Evolutionary conservation across 2,888 invertebrate species (phyloP).

Genomic region (Drosophila eohydei): DNA sequence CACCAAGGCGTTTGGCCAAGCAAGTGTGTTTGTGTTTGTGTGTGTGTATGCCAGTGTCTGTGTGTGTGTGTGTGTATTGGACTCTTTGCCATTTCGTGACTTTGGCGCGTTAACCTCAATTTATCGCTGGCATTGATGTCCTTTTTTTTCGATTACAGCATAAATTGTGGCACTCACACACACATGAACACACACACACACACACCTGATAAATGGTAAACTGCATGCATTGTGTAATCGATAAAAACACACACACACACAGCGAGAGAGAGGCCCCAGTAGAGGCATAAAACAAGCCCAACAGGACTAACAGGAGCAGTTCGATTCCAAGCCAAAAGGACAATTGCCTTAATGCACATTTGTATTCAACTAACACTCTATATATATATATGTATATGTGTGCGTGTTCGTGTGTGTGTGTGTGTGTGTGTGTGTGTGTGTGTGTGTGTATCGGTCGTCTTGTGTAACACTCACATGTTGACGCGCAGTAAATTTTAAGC

Average conservation of each 20-base stretch:
- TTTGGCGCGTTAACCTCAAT: constrained; percentile 80
- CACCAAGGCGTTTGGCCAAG: not conserved
- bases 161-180: constrained; percentile 75
- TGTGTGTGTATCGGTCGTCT: constrained; percentile 11
- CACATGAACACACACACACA: constrained; percentile 27
- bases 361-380: constrained; percentile 22
- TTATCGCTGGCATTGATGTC: constrained; percentile 80
- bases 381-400: not conserved
- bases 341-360: constrained; percentile 55
- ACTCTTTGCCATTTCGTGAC: constrained; percentile 69
- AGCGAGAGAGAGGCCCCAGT: constrained; percentile 19
- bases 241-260: constrained; percentile 47
- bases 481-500: constrained; percentile 45
- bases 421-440: constrained; percentile 9
- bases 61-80: constrained; percentile 39
- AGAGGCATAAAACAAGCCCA: constrained; percentile 16
- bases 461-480: constrained; percentile 47
- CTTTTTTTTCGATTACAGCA: constrained; percentile 78
- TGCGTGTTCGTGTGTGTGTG: constrained; percentile 18
- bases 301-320: constrained; percentile 18
- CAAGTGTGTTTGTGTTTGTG: not conserved
- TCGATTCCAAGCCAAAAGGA: constrained; percentile 38
- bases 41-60: constrained; percentile 4
- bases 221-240: constrained; percentile 80
- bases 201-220: constrained; percentile 72